Evolutionary conservation across 1,140 invertebrate genomes (phyloP).

Genomic region (Cotesia chilonis): DNA sequence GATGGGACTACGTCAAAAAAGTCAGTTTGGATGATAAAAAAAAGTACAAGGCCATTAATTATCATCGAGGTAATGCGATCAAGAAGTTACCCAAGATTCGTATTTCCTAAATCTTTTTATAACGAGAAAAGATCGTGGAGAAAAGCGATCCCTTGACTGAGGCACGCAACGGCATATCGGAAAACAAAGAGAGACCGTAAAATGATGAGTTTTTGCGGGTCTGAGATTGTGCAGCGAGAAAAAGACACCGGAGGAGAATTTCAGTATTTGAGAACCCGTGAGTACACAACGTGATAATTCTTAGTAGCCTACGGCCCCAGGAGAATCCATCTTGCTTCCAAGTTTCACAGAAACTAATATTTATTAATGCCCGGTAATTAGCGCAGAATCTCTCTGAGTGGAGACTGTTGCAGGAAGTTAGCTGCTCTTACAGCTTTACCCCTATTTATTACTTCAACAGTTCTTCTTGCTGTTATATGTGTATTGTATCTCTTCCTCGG

Average conservation of each 20-base stretch:
- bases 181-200: no score
- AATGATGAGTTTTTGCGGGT: conserved; percentile 6
- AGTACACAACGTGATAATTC: conserved; percentile 3
- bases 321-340: conserved; percentile 7
- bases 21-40: background rate
- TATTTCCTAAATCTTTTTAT: background rate
- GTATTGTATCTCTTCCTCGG: background rate
- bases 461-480: conserved; percentile 6
- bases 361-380: conserved; percentile 36
- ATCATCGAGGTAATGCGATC: conserved; percentile 22
- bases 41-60: background rate
- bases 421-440: conserved; percentile 8
- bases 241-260: background rate
- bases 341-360: conserved; percentile 34
- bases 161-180: no score
- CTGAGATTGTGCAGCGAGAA: background rate
- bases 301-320: conserved; percentile 1
- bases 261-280: background rate
- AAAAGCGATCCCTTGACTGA: background rate
- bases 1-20: no score
- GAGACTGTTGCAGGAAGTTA: conserved; percentile 25
- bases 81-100: conserved; percentile 22
- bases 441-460: conserved; percentile 2
- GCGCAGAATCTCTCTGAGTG: conserved; percentile 15
- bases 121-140: conserved; percentile 1